Conservation (phyloP, 2,113 vertebrate genomes). For the Oenanthe melanoleuca region DNA sequence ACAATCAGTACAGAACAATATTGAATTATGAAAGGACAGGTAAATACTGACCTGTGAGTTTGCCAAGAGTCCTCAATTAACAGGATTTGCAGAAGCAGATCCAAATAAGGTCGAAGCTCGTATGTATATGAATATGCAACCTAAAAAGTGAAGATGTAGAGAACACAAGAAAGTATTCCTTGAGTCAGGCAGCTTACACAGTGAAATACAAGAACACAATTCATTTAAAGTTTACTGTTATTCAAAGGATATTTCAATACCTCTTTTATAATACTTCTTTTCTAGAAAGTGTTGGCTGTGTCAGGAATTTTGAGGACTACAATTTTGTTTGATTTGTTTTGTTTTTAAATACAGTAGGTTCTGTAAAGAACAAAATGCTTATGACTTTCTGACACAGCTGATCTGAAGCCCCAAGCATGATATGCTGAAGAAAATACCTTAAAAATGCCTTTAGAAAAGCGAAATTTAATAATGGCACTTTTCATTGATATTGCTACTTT, state of each 20-base stretch:
- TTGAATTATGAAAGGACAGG: not conserved
- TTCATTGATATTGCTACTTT: not conserved
- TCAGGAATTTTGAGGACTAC: fast-evolving
- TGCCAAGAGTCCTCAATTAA: conserved; percentile 99
- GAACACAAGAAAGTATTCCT: not conserved
- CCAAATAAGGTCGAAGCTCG: conserved; percentile 96
- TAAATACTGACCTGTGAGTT: conserved; percentile 89
- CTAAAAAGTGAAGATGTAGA: conserved; percentile 59
- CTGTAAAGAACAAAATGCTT: not conserved
- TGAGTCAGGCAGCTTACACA: not conserved
- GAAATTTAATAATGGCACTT: not conserved
- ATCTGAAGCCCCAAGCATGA: not conserved
- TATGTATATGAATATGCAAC: conserved; percentile 99
- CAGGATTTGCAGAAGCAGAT: conserved; percentile 96
- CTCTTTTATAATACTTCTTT: not conserved
- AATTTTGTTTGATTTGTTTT: not conserved
- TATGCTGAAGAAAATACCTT: not conserved
- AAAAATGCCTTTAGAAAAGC: not conserved
- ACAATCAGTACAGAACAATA: not conserved
- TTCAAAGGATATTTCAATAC: not conserved
- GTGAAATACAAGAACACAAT: not conserved
- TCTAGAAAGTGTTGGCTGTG: not conserved
- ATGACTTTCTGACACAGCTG: not conserved
- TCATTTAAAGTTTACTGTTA: not conserved
- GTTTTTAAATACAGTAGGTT: not conserved